Evolutionary conservation across 2,113 vertebrate genomes (phyloP).

Genomic region (Ceyx margarethae): DNA sequence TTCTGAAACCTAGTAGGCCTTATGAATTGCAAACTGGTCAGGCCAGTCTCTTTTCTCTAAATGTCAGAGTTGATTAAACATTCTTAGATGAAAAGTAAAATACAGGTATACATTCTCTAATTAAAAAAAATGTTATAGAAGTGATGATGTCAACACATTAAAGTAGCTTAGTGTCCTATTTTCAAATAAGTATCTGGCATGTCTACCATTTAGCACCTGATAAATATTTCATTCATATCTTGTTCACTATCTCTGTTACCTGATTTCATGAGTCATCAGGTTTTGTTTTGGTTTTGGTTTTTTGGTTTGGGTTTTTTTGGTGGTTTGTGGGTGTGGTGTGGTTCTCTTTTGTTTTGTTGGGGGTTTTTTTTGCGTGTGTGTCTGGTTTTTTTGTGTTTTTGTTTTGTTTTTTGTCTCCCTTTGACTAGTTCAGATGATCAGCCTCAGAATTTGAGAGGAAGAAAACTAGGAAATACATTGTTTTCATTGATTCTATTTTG

Average conservation of each 20-base stretch:
- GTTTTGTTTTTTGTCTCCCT: background rate
- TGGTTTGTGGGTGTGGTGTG: background rate
- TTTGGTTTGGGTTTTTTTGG: background rate
- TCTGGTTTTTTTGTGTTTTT: background rate
- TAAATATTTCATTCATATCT: background rate
- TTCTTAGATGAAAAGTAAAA: background rate
- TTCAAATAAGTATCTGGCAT: background rate
- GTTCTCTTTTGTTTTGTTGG: background rate
- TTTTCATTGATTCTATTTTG: background rate
- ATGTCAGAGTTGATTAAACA: background rate
- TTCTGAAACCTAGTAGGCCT: background rate
- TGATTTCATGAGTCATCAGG: background rate
- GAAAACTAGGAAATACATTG: background rate
- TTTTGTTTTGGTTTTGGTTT: background rate
- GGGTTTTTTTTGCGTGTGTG: background rate
- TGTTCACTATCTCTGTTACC: background rate
- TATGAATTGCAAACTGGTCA: background rate
- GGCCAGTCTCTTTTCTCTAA: background rate
- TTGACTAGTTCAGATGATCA: background rate
- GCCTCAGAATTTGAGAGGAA: background rate
- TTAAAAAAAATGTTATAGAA: background rate
- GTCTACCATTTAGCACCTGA: background rate
- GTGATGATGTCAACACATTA: background rate
- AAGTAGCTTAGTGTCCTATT: background rate
- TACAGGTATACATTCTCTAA: background rate